phyloP scores from a whole-genome alignment of 2,113 vertebrate species.

The Neolamprologus devosi region DNA sequence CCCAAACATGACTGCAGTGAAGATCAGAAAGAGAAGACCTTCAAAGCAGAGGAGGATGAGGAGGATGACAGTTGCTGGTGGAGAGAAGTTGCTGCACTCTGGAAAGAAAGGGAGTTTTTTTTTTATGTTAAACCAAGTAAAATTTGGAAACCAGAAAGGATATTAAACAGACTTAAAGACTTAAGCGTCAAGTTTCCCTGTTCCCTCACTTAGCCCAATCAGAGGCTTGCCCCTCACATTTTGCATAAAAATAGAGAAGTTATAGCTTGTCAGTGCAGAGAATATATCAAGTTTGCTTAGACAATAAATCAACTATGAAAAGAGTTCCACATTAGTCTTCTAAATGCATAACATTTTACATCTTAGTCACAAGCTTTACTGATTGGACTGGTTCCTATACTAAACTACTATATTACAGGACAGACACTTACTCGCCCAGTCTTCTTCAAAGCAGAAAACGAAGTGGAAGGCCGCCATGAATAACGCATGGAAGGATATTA shows the following conservation, averaged over 20 bases:
- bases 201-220: neutral
- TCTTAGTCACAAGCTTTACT: neutral
- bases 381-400: neutral
- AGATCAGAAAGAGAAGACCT: conserved; percentile 93
- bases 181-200: neutral
- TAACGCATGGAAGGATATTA: conserved; percentile 92
- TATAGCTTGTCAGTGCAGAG: neutral
- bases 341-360: neutral
- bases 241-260: neutral
- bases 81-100: conserved; percentile 97
- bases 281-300: neutral
- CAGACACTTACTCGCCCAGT: conserved; percentile 89
- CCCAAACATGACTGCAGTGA: conserved; percentile 97
- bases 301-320: neutral
- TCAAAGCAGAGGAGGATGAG: conserved; percentile 96
- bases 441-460: conserved; percentile 91
- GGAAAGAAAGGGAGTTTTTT: neutral
- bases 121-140: neutral
- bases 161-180: neutral
- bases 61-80: conserved; percentile 91
- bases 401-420: neutral
- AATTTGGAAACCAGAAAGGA: neutral
- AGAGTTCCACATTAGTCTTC: neutral
- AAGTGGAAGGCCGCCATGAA: conserved; percentile 94
- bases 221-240: neutral